These are phyloP conservation scores for Tholera decimalis DNA, from an alignment of 2,888 invertebrate genomes.

Conservation along the genomic window DNA sequence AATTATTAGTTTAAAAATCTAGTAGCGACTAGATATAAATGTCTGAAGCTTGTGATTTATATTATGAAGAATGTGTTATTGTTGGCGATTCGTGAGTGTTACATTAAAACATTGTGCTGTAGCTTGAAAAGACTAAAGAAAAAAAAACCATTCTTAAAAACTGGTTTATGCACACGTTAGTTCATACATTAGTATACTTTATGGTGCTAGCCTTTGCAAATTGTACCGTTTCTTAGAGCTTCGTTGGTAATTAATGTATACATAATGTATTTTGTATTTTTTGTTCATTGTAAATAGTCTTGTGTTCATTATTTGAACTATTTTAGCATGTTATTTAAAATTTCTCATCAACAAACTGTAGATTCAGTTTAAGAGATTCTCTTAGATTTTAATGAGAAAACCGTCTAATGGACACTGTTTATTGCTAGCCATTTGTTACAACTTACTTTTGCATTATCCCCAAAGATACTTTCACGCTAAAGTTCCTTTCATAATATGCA, in stretches of 20 bases:
- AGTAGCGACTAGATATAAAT: slow-evolving; percentile 44
- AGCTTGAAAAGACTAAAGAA: slow-evolving; percentile 30
- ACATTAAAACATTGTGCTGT: slow-evolving; percentile 41
- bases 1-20: slow-evolving; percentile 16
- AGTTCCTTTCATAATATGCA: slow-evolving; percentile 48
- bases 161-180: slow-evolving; percentile 52
- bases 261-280: slow-evolving; percentile 59
- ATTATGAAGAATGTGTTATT: slow-evolving; percentile 64
- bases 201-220: slow-evolving; percentile 51
- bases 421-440: slow-evolving; percentile 23
- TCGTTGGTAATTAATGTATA: slow-evolving; percentile 61
- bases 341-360: slow-evolving; percentile 45
- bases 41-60: slow-evolving; percentile 38
- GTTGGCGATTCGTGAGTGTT: slow-evolving; percentile 65
- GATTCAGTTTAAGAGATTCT: slow-evolving; percentile 18
- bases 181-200: slow-evolving; percentile 55
- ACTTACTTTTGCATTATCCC: slow-evolving; percentile 30
- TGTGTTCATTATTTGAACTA: slow-evolving; percentile 45
- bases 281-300: slow-evolving; percentile 46
- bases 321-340: slow-evolving; percentile 39
- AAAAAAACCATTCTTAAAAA: slow-evolving; percentile 20
- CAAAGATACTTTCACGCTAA: slow-evolving; percentile 53
- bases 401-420: slow-evolving; percentile 16
- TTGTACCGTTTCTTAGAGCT: slow-evolving; percentile 59
- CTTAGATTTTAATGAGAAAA: slow-evolving; percentile 25